phyloP scores from a whole-genome alignment of 2,797 vertebrate species.

The Florisuga fusca region DNA sequence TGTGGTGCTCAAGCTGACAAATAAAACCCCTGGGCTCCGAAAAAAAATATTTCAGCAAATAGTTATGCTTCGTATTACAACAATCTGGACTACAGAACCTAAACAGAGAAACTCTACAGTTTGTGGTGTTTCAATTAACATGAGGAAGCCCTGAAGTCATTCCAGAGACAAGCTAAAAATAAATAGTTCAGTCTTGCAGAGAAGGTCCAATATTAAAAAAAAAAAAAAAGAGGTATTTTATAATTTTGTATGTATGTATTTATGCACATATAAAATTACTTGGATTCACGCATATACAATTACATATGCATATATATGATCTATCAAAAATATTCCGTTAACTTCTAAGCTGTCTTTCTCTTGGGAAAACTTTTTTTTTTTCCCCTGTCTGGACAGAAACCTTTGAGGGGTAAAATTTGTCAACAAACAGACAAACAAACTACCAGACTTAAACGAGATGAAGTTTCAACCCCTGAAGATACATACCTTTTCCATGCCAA shows the following conservation, averaged over 20 bases:
- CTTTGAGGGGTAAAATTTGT: not conserved
- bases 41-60: not conserved
- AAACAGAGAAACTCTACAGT: not conserved
- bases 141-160: not conserved
- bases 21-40: not conserved
- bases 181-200: not conserved
- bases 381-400: not conserved
- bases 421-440: too few species aligned
- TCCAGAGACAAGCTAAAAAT: not conserved
- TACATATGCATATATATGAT: not conserved
- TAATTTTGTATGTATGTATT: not conserved
- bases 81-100: not conserved
- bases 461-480: not conserved
- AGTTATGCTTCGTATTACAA: not conserved
- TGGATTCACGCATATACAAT: not conserved
- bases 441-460: not conserved
- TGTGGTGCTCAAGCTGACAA: not conserved
- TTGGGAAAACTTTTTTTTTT: not conserved
- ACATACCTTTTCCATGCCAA: not conserved
- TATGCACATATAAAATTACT: not conserved
- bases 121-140: not conserved
- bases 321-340: not conserved
- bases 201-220: not conserved
- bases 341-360: not conserved
- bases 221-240: too few species aligned